phyloP scores from a whole-genome alignment of 2,888 invertebrate species.

The Melieria omissa region DNA sequence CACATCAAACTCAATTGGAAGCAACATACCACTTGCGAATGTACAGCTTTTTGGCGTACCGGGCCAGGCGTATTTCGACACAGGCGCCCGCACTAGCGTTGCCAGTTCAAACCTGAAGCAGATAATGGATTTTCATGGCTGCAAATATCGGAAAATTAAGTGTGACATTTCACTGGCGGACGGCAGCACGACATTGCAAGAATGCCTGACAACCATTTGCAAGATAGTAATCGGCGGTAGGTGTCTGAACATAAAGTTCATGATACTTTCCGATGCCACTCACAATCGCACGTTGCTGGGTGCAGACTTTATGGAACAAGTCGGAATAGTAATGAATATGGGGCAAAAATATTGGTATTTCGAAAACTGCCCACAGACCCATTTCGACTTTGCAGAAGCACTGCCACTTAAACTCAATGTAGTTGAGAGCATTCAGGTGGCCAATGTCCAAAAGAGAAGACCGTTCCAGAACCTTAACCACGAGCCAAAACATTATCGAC shows the following conservation, averaged over 20 bases:
- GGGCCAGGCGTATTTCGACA: slow-evolving; percentile 42
- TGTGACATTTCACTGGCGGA: slow-evolving; percentile 30
- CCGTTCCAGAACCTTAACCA: too few species aligned
- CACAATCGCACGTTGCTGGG: slow-evolving; percentile 39
- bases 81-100: slow-evolving; percentile 43
- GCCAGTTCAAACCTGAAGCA: slow-evolving; percentile 39
- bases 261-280: slow-evolving; percentile 28
- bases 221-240: slow-evolving; percentile 38
- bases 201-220: slow-evolving; percentile 34
- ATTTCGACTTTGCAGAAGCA: slow-evolving; percentile 34
- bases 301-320: slow-evolving; percentile 38
- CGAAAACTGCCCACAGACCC: slow-evolving; percentile 24
- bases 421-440: slow-evolving; percentile 4
- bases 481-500: too few species aligned
- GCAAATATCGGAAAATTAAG: slow-evolving; percentile 16
- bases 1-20: background rate
- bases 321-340: slow-evolving; percentile 41
- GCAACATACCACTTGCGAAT: slow-evolving; percentile 28
- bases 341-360: slow-evolving; percentile 41
- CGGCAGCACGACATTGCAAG: slow-evolving; percentile 26
- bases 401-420: slow-evolving; percentile 29
- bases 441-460: too few species aligned
- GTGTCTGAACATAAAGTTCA: slow-evolving; percentile 29
- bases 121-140: slow-evolving; percentile 35
- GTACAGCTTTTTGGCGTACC: slow-evolving; percentile 37